Conservation (phyloP, 2,113 vertebrate genomes). For the Sciurus niger region DNA sequence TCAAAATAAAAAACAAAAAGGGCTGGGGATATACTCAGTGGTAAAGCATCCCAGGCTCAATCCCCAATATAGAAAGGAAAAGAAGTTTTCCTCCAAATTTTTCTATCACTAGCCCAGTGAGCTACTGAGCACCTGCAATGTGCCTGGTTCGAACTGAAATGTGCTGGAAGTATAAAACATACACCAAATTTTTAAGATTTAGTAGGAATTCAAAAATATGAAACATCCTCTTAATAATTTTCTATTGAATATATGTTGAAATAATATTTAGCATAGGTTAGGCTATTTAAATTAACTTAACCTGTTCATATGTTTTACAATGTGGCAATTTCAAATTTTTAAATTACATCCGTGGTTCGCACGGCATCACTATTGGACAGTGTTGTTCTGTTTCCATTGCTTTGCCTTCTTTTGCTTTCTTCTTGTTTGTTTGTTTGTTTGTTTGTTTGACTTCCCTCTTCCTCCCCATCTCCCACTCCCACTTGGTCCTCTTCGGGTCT, state of each 20-base stretch:
- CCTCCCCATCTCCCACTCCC: too few relatives aligned
- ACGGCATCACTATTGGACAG: background rate
- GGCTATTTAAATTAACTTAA: background rate
- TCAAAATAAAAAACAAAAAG: too few relatives aligned
- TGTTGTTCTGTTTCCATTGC: too few relatives aligned
- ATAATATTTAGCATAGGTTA: background rate
- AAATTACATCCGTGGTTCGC: background rate
- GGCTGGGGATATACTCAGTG: too few relatives aligned
- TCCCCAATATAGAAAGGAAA: too few relatives aligned
- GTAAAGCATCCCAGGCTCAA: too few relatives aligned
- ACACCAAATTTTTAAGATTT: background rate
- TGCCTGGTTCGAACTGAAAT: background rate
- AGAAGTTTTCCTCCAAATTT: background rate
- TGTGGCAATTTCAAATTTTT: background rate
- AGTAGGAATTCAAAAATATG: background rate
- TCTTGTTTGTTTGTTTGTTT: too few relatives aligned
- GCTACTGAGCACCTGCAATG: background rate
- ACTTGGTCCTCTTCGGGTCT: too few relatives aligned
- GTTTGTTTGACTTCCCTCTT: too few relatives aligned
- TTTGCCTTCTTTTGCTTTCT: background rate
- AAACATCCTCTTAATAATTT: background rate
- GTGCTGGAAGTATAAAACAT: background rate
- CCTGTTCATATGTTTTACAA: background rate
- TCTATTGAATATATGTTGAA: background rate
- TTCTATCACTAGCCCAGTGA: background rate